phyloP scores from a whole-genome alignment of 2,888 invertebrate genomes.

The Oscheius sp. region DNA sequence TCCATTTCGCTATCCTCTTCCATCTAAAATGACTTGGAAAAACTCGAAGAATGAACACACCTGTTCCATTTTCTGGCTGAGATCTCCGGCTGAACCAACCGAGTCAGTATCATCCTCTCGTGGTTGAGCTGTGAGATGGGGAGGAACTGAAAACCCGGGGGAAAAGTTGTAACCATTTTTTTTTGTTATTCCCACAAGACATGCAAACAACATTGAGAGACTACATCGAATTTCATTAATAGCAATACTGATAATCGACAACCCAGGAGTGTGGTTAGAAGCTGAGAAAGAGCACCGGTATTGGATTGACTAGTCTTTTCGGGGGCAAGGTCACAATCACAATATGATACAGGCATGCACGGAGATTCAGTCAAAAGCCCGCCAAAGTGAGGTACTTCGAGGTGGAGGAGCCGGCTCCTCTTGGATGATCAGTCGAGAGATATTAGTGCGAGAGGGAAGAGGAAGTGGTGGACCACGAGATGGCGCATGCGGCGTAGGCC shows the following conservation, averaged over 20 bases:
- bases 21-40: neutral
- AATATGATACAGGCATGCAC: conserved; percentile 3
- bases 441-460: neutral
- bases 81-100: conserved; percentile 43
- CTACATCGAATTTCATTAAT: conserved; percentile 7
- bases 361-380: conserved; percentile 1
- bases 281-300: conserved; percentile 25
- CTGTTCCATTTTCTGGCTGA: conserved; percentile 34
- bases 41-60: neutral
- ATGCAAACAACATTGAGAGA: conserved; percentile 2
- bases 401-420: conserved; percentile 16
- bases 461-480: neutral
- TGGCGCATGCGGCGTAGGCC: conserved; percentile 9
- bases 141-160: conserved; percentile 9
- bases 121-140: neutral
- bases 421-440: neutral
- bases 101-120: conserved; percentile 36
- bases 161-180: neutral
- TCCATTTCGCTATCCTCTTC: conserved; percentile 49
- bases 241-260: conserved; percentile 1
- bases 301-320: neutral
- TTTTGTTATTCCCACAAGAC: neutral
- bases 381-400: conserved; percentile 28
- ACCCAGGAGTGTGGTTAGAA: neutral
- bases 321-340: conserved; percentile 14